Percentiles rank a stretch among this genome's conserved stretches.
These are phyloP conservation scores for Avahi laniger DNA, from an alignment of 2,797 vertebrate species.

Conservation along the genomic window DNA sequence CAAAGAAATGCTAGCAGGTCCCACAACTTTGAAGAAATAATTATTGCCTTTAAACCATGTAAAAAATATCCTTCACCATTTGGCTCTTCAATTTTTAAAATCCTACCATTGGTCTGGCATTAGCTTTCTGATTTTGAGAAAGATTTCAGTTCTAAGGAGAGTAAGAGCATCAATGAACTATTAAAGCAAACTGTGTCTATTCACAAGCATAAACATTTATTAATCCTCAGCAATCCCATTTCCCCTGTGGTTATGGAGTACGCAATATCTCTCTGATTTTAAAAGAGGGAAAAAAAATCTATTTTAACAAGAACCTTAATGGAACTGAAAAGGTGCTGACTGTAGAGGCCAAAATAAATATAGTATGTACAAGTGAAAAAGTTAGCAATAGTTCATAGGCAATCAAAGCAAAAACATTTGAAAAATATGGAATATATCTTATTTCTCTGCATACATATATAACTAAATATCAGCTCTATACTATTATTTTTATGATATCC, in stretches of 20 bases:
- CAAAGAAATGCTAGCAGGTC: background rate
- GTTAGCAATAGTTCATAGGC: background rate
- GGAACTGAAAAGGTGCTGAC: background rate
- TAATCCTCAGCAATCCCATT: background rate
- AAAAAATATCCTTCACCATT: background rate
- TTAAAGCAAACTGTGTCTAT: background rate
- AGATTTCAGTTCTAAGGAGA: slow-evolving; percentile 4
- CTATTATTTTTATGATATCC: background rate
- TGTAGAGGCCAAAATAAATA: slow-evolving; percentile 8
- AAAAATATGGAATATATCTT: background rate
- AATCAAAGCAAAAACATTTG: background rate
- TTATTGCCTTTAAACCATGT: slow-evolving; percentile 1
- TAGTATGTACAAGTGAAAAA: background rate
- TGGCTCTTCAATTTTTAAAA: slow-evolving; percentile 34
- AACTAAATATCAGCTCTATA: background rate
- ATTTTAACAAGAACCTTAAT: background rate
- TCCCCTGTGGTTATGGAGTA: background rate
- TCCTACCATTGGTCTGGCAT: background rate
- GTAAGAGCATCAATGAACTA: background rate
- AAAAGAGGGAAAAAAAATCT: background rate
- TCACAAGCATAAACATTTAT: background rate
- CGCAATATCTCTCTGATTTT: background rate
- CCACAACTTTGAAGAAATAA: slow-evolving; percentile 21
- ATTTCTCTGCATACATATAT: slow-evolving; percentile 2
- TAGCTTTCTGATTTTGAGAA: slow-evolving; percentile 32